phyloP scores from a whole-genome alignment of 64 coral and sea anemone species.

The Pocillopora damicornis region DNA sequence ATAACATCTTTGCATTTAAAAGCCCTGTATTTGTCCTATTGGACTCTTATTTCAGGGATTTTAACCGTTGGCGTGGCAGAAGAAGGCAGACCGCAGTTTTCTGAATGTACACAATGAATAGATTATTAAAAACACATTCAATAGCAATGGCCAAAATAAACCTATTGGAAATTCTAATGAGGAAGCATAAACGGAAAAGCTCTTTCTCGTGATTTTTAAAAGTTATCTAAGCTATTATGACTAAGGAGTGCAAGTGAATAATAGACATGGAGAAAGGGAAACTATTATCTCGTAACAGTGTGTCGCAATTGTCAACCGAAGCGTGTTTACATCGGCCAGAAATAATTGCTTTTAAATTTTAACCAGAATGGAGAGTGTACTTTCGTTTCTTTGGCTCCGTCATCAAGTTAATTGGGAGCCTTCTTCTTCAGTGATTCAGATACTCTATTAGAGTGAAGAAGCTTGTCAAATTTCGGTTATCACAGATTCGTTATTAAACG shows the following conservation, averaged over 20 bases:
- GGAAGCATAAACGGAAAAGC: constrained; percentile 29
- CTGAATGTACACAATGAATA: constrained; percentile 96
- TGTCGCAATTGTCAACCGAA: constrained; percentile 34
- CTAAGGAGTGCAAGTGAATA: constrained; percentile 45
- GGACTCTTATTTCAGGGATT: neutral
- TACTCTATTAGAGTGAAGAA: constrained; percentile 28
- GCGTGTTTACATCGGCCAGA: constrained; percentile 34
- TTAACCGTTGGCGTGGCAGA: neutral
- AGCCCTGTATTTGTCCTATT: neutral
- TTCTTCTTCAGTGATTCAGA: neutral
- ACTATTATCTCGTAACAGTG: constrained; percentile 52
- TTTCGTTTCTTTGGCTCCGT: constrained; percentile 2
- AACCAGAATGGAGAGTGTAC: constrained; percentile 1
- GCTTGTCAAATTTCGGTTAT: constrained; percentile 46
- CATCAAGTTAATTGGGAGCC: constrained; percentile 3
- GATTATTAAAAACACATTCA: constrained; percentile 99
- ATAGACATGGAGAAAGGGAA: constrained; percentile 26
- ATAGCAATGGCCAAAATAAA: constrained; percentile 83
- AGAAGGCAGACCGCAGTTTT: constrained; percentile 54
- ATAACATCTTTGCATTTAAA: neutral
- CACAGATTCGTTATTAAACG: constrained; percentile 44
- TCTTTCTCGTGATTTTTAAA: constrained; percentile 42
- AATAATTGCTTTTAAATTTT: constrained; percentile 50
- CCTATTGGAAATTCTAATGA: constrained; percentile 95
- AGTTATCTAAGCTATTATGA: constrained; percentile 47